Evolutionary conservation across 2,888 invertebrate genomes (phyloP).

Genomic region (Hydrotaea diabolus): DNA sequence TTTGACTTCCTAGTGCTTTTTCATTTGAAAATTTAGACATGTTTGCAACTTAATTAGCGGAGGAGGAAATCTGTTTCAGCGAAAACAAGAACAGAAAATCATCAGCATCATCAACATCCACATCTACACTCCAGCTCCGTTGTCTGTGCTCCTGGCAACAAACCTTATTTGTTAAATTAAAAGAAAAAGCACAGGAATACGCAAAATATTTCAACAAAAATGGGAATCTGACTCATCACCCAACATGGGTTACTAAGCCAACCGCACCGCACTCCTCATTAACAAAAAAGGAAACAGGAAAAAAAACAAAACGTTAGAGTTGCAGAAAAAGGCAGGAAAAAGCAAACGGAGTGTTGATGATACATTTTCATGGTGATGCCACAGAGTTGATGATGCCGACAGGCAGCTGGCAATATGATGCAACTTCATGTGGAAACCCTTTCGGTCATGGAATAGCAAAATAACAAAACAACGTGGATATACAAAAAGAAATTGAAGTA

Average conservation of each 20-base stretch:
- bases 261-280: conserved; percentile 64
- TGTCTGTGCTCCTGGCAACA: conserved; percentile 56
- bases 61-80: conserved; percentile 57
- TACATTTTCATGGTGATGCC: conserved; percentile 4
- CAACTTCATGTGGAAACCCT: conserved; percentile 22
- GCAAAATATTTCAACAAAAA: too few relatives aligned
- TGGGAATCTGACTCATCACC: conserved; percentile 8
- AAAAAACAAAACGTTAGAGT: conserved; percentile 5
- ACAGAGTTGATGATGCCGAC: conserved; percentile 12
- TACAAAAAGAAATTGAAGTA: conserved; percentile 12
- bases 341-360: conserved; percentile 7
- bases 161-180: conserved; percentile 52
- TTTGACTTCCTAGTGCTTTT: conserved; percentile 7
- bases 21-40: conserved; percentile 35
- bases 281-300: background rate
- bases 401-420: conserved; percentile 42
- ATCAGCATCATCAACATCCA: background rate
- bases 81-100: background rate
- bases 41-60: conserved; percentile 58
- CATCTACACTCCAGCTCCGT: background rate
- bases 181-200: background rate
- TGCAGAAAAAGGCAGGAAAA: background rate
- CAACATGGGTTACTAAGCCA: conserved; percentile 65
- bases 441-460: background rate
- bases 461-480: conserved; percentile 5